Base-by-base conservation (phyloP, 2,113 vertebrate genomes). In the Sturnira hondurensis region DNA sequence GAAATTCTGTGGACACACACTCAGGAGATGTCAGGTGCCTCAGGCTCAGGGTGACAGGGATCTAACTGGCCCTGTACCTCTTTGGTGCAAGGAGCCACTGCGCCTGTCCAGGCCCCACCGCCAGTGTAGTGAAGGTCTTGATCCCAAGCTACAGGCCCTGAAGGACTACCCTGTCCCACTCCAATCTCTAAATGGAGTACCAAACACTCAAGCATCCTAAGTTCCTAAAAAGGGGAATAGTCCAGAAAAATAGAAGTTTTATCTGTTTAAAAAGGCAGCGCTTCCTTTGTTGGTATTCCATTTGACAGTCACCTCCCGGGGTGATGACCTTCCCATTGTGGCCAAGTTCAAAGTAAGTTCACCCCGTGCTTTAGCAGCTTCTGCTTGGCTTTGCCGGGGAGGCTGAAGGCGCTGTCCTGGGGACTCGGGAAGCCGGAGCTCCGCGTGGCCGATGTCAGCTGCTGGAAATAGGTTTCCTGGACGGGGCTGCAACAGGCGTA, bases 391-490 rank as follows among this genome's bases (percentile, higher is more conserved):
- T 99, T 99, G 98, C 98, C 96, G 0, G 99, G 98, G 47, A 99
- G 98, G 45, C 98, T 97, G 98, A 99, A 99, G 0, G 99, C 99
- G 0, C 99, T 97, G 97, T 99, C 99, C 1, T 99, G 99, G 0
- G 99, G 98, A 96, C 99, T 99, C 0, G 99, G 99, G 36, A 99
- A 98, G 0, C 99, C 99, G 0, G 99, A 99, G 98, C 99, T 99
- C 95, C 98, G 99, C 17, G 97, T 78, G 0, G 98, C 97, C 0
- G 97, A 70, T 0, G 98, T 98, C 85, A 99, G 98, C 96, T 99
- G 99, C 98, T 99, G 99, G 98, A 99, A 99, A 95, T 99, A 99
- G 26, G 99, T 99, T 82, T 99, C 99, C 90, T 99, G 99, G 73
- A 98, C 98, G 0, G 98, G 96, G 52, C 68, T 99, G 70, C 99